Base-by-base conservation (phyloP, 2,797 vertebrate genomes). In the Pangasius larnaudii region DNA sequence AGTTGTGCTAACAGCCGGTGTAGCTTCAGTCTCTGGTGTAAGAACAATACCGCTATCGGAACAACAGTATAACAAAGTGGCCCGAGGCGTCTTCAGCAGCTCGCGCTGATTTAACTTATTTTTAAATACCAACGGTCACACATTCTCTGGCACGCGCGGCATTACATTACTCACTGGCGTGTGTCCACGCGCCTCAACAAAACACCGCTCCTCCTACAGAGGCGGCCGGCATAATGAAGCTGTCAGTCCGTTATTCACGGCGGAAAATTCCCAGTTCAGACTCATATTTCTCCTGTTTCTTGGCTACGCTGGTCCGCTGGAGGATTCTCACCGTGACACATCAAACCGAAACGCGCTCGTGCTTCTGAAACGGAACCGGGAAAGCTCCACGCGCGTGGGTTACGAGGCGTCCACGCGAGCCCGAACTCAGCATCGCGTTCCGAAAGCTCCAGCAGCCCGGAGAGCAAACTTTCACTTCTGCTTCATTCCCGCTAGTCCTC, bases 401-500 rank as follows among this genome's bases (percentile, higher is more conserved):
- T 36, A 9, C 65, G 65, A 19, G 22, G 51, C 85, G 30, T 51
- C 63, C 84, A 42, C 49, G 58, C 53, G 79, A 81, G 80, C 87
- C 79, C 84, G 78, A 85, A 86, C 87, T 88, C 88, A 49, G 85
- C 88, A 87, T 63, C 88, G 24, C 69, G 65, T n/a, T 74, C 69
- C 42, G 8, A 77, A 61, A 77, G 65, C 13, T 51, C 49, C 67
- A 33, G 33, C 79, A 59, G 36, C 39, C 56, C 78, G 79, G 49
- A 69, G 71, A 86, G 82, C 77, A 89, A 91, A 91, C 88, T 91
- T 91, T 91, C 88, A 83, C 36, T 56, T 53, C 39, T 65, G 85
- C 42, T 71, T 85, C 51, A 78, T 82, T 84, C 56, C 39, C 63
- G 84, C 58, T 51, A 67, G 69, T 88, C 85, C 79, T 77, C 33